Conservation (phyloP, 2,888 invertebrate genomes). For the Lasioglossum calceatum region DNA sequence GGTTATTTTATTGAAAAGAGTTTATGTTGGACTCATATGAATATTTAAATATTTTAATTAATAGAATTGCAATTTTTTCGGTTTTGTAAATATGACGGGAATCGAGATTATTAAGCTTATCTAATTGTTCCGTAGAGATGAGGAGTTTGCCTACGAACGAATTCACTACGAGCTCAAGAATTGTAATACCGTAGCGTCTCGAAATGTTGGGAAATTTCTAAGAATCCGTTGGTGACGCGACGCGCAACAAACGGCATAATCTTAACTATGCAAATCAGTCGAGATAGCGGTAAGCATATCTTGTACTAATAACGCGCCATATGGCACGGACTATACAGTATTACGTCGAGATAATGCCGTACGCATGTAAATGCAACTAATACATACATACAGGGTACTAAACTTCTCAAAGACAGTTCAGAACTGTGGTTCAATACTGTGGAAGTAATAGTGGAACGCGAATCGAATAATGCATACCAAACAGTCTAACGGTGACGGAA, state of each 20-base stretch:
- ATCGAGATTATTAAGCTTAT: too few species aligned
- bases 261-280: conserved; percentile 48
- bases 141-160: not conserved
- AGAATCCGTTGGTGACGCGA: not conserved
- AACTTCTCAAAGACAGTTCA: conserved; percentile 50
- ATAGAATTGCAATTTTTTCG: too few species aligned
- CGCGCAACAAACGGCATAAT: conserved; percentile 13
- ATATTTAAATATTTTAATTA: too few species aligned
- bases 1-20: too few species aligned
- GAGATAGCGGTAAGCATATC: conserved; percentile 34
- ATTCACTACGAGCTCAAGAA: not conserved
- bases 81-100: too few species aligned
- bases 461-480: conserved; percentile 20
- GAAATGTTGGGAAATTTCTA: not conserved
- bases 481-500: not conserved
- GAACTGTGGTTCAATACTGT: conserved; percentile 30
- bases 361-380: conserved; percentile 53
- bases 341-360: conserved; percentile 53
- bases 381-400: conserved; percentile 31
- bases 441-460: conserved; percentile 29
- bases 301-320: conserved; percentile 54
- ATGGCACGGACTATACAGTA: conserved; percentile 36
- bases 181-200: not conserved
- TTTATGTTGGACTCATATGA: too few species aligned
- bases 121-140: not conserved